phyloP scores from a whole-genome alignment of 1,140 invertebrate species.

The Asbolus verrucosus region DNA sequence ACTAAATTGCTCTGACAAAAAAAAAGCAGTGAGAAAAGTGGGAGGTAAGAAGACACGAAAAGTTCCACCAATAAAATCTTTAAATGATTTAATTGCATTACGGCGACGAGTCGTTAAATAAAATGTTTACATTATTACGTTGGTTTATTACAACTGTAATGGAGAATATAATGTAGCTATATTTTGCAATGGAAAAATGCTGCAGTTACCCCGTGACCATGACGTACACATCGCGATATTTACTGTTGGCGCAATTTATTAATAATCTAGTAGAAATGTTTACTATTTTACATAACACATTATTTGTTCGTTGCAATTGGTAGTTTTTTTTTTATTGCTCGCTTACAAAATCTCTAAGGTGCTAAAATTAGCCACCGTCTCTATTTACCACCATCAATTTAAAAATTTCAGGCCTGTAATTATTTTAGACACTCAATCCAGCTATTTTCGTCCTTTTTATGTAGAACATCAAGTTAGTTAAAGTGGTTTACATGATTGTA shows the following conservation, averaged over 20 bases:
- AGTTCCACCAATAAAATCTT: conserved; percentile 17
- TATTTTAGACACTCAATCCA: neutral
- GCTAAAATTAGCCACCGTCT: too few relatives aligned
- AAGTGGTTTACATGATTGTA: neutral
- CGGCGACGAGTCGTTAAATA: conserved; percentile 26
- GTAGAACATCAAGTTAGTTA: neutral
- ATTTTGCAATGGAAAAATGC: conserved; percentile 23
- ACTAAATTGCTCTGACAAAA: neutral
- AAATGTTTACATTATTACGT: conserved; percentile 38
- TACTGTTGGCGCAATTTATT: conserved; percentile 22
- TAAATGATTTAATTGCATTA: conserved; percentile 18
- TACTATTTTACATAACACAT: conserved; percentile 3
- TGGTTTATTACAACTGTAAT: conserved; percentile 24
- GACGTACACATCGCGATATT: conserved; percentile 13
- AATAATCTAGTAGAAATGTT: conserved; percentile 12
- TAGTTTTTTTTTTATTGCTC: too few relatives aligned
- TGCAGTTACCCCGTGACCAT: conserved; percentile 16
- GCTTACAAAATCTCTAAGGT: neutral
- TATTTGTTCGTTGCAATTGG: neutral
- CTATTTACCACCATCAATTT: neutral
- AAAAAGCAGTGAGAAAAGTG: neutral
- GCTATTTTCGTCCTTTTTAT: neutral
- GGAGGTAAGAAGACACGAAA: neutral
- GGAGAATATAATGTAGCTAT: conserved; percentile 9
- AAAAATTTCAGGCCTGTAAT: neutral